These are phyloP conservation scores for Trididemnum nubilum DNA, from an alignment of 23 tunicate species.

Conservation along the genomic window DNA sequence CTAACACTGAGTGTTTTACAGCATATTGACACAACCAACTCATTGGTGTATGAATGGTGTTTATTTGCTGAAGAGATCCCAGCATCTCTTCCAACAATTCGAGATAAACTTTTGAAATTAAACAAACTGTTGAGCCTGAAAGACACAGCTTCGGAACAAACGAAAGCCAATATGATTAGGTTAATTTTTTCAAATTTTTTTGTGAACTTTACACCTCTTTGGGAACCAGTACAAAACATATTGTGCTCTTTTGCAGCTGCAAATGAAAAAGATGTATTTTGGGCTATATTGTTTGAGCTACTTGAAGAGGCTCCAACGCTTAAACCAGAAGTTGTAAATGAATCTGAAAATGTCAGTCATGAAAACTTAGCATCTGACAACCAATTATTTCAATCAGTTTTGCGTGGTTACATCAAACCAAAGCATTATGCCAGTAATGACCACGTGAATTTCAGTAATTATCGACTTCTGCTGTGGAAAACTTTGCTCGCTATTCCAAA, in stretches of 20 bases:
- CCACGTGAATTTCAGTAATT: constrained; percentile 37
- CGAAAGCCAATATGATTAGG: constrained; percentile 43
- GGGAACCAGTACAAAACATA: constrained; percentile 53
- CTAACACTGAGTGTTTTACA: constrained; percentile 35
- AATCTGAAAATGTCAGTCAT: not conserved
- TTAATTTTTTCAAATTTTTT: constrained; percentile 58
- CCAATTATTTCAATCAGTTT: constrained; percentile 3
- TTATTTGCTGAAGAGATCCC: constrained; percentile 46
- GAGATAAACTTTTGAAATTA: constrained; percentile 40
- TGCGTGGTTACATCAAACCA: not conserved
- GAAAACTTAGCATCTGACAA: not conserved
- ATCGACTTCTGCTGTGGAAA: constrained; percentile 59
- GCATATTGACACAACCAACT: constrained; percentile 24
- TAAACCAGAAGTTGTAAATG: not conserved
- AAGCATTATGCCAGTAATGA: constrained; percentile 10
- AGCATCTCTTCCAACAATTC: constrained; percentile 46
- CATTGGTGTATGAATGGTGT: constrained; percentile 9
- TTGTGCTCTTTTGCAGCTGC: constrained; percentile 40
- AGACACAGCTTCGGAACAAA: not conserved
- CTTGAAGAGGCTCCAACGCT: constrained; percentile 18
- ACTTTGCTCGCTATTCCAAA: constrained; percentile 47
- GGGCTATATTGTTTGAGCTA: constrained; percentile 60
- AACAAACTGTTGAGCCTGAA: constrained; percentile 43
- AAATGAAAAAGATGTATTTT: constrained; percentile 37
- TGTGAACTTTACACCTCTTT: constrained; percentile 57